Conservation (phyloP, 2,888 invertebrate genomes). For the Lomographa bimaculata region DNA sequence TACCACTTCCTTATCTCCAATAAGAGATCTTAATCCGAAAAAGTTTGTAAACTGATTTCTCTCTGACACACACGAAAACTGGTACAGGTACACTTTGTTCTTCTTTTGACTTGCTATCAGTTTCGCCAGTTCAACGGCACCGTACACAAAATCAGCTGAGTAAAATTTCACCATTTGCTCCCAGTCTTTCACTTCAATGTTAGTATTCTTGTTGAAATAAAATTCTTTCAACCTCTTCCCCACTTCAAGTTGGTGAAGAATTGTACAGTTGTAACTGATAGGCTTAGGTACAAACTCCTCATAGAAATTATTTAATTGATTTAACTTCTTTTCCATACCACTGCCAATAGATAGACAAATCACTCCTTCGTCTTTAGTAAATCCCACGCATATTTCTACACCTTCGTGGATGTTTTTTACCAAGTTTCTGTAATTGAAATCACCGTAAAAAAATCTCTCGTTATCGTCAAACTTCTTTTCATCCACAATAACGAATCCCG, state of each 20-base stretch:
- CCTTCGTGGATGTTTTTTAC: constrained; percentile 71
- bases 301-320: constrained; percentile 14
- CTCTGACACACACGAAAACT: constrained; percentile 44
- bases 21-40: constrained; percentile 24
- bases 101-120: constrained; percentile 29
- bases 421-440: constrained; percentile 47
- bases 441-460: constrained; percentile 50
- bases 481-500: constrained; percentile 39
- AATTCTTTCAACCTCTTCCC: constrained; percentile 38
- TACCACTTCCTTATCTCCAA: constrained; percentile 30
- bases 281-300: constrained; percentile 35
- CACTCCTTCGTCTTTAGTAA: constrained; percentile 23
- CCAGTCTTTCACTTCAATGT: constrained; percentile 35
- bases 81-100: constrained; percentile 44
- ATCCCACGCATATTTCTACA: constrained; percentile 83
- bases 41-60: constrained; percentile 39
- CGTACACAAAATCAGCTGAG: constrained; percentile 33
- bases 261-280: constrained; percentile 26
- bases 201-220: constrained; percentile 36
- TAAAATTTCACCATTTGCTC: constrained; percentile 31
- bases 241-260: constrained; percentile 34
- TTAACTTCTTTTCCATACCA: constrained; percentile 16
- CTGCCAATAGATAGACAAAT: constrained; percentile 12
- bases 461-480: constrained; percentile 46
- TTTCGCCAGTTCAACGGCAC: constrained; percentile 39